Evolutionary conservation across 1,140 invertebrate genomes (phyloP).

Genomic region (Melitaea cinxia): DNA sequence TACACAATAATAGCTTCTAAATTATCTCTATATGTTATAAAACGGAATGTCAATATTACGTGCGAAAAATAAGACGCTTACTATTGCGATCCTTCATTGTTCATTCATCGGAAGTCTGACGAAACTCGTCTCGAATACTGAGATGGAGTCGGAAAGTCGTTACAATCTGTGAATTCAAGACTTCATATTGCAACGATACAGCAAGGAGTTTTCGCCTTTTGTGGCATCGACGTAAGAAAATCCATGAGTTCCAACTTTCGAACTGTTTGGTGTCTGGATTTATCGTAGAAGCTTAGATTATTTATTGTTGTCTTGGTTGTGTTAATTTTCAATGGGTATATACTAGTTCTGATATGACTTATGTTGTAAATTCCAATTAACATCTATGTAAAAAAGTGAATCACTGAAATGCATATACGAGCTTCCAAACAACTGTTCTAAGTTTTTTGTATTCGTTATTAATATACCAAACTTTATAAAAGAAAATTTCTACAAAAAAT

Average conservation of each 20-base stretch:
- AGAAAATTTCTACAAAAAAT: too few species aligned
- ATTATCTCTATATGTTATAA: too few species aligned
- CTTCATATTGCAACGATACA: slow-evolving; percentile 8
- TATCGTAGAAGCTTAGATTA: slow-evolving; percentile 1
- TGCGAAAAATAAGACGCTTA: background rate
- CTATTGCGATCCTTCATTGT: background rate
- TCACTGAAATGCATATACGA: too few species aligned
- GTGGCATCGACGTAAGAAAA: slow-evolving; percentile 38
- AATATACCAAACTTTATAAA: too few species aligned
- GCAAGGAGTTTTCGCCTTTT: slow-evolving; percentile 35
- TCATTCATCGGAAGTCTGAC: slow-evolving; percentile 2
- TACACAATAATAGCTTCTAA: too few species aligned
- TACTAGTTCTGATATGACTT: slow-evolving; percentile 2
- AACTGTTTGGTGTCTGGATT: slow-evolving; percentile 32
- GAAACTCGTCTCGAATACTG: background rate
- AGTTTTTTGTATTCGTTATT: too few species aligned
- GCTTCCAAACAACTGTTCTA: too few species aligned
- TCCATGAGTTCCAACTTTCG: slow-evolving; percentile 32
- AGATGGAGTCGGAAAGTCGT: background rate
- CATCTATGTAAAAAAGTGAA: too few species aligned
- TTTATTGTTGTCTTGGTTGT: background rate
- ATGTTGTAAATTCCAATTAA: slow-evolving; percentile 4
- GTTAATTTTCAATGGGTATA: background rate
- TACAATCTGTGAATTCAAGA: slow-evolving; percentile 10
- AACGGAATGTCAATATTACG: background rate